Conservation (phyloP, 1,140 invertebrate species). For the Saccostrea echinata region DNA sequence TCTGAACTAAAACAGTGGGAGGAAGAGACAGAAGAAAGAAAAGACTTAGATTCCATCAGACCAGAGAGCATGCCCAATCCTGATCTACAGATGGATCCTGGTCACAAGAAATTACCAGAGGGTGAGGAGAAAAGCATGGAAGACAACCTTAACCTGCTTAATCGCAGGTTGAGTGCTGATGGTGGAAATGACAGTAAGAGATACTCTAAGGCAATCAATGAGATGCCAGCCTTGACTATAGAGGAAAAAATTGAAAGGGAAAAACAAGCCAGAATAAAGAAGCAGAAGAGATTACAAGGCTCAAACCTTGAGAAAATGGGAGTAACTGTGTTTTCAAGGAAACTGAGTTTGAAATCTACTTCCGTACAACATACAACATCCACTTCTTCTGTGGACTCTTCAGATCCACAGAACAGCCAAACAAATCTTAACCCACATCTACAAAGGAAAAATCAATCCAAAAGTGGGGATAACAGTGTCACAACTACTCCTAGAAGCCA, state of each 20-base stretch:
- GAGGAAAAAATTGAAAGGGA: slow-evolving; percentile 39
- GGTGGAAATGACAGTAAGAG: slow-evolving; percentile 9
- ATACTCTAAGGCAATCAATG: neutral
- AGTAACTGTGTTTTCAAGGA: slow-evolving; percentile 1
- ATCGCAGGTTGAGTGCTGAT: slow-evolving; percentile 4
- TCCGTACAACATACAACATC: neutral
- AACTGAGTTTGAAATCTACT: slow-evolving; percentile 12
- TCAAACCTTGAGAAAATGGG: slow-evolving; percentile 45
- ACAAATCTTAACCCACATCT: neutral
- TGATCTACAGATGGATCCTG: neutral
- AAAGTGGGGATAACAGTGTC: neutral
- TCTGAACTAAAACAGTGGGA: slow-evolving; percentile 64
- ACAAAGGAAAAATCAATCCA: neutral
- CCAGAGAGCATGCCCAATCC: slow-evolving; percentile 19
- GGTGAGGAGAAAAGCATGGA: slow-evolving; percentile 29
- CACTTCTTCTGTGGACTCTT: neutral
- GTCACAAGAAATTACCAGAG: neutral
- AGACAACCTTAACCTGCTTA: slow-evolving; percentile 23
- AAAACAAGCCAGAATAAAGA: slow-evolving; percentile 28
- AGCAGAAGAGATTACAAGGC: slow-evolving; percentile 44
- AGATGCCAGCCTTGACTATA: neutral
- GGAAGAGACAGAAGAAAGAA: slow-evolving; percentile 45
- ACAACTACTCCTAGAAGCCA: neutral
- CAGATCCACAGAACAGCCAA: slow-evolving; percentile 5
- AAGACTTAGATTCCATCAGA: neutral